phyloP scores from a whole-genome alignment of 2,113 vertebrate species.

The Hemichromis elongatus region DNA sequence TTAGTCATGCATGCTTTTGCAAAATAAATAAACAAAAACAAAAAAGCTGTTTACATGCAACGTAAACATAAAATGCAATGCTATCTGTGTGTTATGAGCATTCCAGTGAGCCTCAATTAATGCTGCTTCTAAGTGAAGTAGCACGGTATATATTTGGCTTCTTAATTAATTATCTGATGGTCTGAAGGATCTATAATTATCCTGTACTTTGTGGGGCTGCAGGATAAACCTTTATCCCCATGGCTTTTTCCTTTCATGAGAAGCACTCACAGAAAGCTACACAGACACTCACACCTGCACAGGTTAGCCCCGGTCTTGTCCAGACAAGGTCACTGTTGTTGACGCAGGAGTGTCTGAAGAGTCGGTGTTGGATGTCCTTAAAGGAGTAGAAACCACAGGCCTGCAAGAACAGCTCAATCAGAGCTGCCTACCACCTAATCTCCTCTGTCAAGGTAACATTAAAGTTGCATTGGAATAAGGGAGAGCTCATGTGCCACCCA shows the following conservation, averaged over 20 bases:
- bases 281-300: not conserved
- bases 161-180: not conserved
- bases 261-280: not conserved
- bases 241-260: not conserved
- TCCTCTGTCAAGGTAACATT: conserved; percentile 46
- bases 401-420: conserved; percentile 34
- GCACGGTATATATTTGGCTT: not conserved
- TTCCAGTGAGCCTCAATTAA: not conserved
- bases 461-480: conserved; percentile 53
- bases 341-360: conserved; percentile 21
- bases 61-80: not conserved
- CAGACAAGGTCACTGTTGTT: conserved; percentile 38
- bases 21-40: not conserved
- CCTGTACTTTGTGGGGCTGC: not conserved
- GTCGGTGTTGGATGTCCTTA: conserved; percentile 51
- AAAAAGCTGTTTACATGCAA: not conserved
- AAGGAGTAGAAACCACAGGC: conserved; percentile 7
- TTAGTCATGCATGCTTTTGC: not conserved
- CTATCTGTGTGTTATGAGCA: not conserved
- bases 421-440: conserved; percentile 25
- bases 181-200: not conserved
- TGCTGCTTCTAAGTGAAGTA: not conserved
- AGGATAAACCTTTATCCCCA: accelerated
- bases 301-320: not conserved
- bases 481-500: conserved; percentile 25